A percentile compares a stretch with the other conserved stretches of the same genome.
Evolutionary conservation across 1,140 invertebrate species (phyloP).

Genomic region (Drosophila santomea): DNA sequence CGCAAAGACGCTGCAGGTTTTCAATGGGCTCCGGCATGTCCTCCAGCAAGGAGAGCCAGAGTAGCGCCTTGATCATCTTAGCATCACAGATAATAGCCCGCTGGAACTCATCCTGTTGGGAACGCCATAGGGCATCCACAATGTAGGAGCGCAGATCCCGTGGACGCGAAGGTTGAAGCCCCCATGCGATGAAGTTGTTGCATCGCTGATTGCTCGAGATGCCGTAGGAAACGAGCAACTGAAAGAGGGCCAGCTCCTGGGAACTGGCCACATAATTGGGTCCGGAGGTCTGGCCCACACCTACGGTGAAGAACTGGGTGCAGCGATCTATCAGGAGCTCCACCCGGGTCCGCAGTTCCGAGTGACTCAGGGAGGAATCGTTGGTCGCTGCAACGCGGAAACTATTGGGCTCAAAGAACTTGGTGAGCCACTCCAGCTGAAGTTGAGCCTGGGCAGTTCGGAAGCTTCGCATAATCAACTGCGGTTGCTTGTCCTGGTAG

Average conservation of each 20-base stretch:
- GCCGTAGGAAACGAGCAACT: slow-evolving; percentile 71
- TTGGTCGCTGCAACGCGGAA: slow-evolving; percentile 31
- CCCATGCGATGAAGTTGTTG: slow-evolving; percentile 82
- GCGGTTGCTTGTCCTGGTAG: slow-evolving; percentile 72
- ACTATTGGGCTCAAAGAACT: slow-evolving; percentile 66
- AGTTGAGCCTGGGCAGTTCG: slow-evolving; percentile 72
- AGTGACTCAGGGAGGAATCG: slow-evolving; percentile 51
- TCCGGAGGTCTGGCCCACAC: slow-evolving; percentile 38
- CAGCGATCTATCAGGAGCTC: slow-evolving; percentile 77
- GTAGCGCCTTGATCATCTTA: slow-evolving; percentile 79
- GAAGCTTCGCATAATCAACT: slow-evolving; percentile 67
- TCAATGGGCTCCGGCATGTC: slow-evolving; percentile 69
- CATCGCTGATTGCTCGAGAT: slow-evolving; percentile 80
- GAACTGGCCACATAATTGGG: slow-evolving; percentile 58
- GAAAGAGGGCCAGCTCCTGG: slow-evolving; percentile 70
- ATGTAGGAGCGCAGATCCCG: slow-evolving; percentile 72
- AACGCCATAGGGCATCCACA: slow-evolving; percentile 69
- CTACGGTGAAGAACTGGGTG: slow-evolving; percentile 73
- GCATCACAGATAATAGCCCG: slow-evolving; percentile 73
- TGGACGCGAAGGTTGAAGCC: slow-evolving; percentile 72
- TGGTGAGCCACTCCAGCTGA: slow-evolving; percentile 70
- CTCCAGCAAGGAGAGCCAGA: slow-evolving; percentile 74
- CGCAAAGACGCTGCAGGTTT: slow-evolving; percentile 61
- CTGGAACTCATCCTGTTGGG: slow-evolving; percentile 65
- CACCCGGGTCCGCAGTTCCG: slow-evolving; percentile 70